Evolutionary conservation across 2,113 vertebrate species (phyloP).

Genomic region (Mormoops blainvillei): DNA sequence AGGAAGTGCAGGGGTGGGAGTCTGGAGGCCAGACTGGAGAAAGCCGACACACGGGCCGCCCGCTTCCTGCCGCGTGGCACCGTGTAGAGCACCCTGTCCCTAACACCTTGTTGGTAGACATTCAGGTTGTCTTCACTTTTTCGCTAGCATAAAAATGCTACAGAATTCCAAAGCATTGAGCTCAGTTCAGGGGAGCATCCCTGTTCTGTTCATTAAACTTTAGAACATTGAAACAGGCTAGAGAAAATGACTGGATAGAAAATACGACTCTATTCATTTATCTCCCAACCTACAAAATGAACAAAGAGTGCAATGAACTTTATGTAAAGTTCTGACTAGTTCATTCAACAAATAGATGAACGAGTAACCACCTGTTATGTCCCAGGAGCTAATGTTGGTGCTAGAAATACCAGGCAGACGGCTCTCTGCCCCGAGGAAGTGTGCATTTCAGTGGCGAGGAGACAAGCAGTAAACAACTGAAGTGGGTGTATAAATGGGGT

Average conservation of each 20-base stretch:
- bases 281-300: conserved; percentile 75
- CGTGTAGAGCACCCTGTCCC: neutral
- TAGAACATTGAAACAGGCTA: conserved; percentile 85
- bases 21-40: neutral
- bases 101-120: neutral
- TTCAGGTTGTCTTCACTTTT: neutral
- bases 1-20: neutral
- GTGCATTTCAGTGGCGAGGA: neutral
- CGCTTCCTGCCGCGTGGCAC: neutral
- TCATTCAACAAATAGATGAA: neutral
- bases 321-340: neutral
- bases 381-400: neutral
- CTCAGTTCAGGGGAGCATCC: conserved; percentile 84
- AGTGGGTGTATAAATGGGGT: neutral
- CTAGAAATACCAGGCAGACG: neutral
- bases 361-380: neutral
- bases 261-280: conserved; percentile 52
- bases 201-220: conserved; percentile 91
- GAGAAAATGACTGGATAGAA: conserved; percentile 62
- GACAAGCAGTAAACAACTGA: neutral
- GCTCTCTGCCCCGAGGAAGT: neutral
- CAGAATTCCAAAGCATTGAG: conserved; percentile 93
- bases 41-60: neutral
- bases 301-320: neutral
- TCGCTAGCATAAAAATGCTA: neutral